Base-by-base conservation (phyloP, 2,797 vertebrate species). In the Falco columbarius region DNA sequence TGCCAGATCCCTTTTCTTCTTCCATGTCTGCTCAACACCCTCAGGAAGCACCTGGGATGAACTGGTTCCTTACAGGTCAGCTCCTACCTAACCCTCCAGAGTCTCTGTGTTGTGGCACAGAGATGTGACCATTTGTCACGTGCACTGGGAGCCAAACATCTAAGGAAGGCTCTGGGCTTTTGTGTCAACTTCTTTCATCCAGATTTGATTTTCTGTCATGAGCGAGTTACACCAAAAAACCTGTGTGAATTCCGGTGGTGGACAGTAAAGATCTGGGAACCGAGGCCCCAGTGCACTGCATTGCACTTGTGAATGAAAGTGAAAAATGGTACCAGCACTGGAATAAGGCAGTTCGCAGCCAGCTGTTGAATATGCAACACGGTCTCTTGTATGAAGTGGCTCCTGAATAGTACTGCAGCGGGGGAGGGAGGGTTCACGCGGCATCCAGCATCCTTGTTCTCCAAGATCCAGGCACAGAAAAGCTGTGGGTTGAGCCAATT, bases 241-340 rank as follows among this genome's bases (percentile, higher is more conserved):
- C 29, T 26, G 10, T 40, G 52, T 46, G 32, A 62, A 52, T 92
- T 51, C 23, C 30, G 10, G 65, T 26, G 14, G 26, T 76, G 34
- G n/a, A 34, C 47, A 19, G n/a, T 58, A 82, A 54, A 73, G 58
- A 21, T n/a, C 38, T 52, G 49, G 61, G 68, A 88, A 32, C 16
- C 0, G 0, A 74, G 11, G 29, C 21, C 36, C n/a, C 2, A 4
- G 22, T 65, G 26, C 12, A 22, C 61, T 74, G 68, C 27, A 26
- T 83, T 92, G 68, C 55, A 40, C 34, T 82, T 80, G 56, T 63
- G 49, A 81, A 82, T 86, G 47, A 66, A 86, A 91, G 34, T 54
- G 63, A 74, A 81, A 88, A 95, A 62, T 74, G 21, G 6, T 40
- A 52, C 15, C 54, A 51, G 12, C 14, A 24, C 32, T 27, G 32